Percentiles rank a stretch among this genome's conserved stretches.
Evolutionary conservation across 1,140 invertebrate genomes (phyloP).

Genomic region (Pseudomyrmex gracilis): DNA sequence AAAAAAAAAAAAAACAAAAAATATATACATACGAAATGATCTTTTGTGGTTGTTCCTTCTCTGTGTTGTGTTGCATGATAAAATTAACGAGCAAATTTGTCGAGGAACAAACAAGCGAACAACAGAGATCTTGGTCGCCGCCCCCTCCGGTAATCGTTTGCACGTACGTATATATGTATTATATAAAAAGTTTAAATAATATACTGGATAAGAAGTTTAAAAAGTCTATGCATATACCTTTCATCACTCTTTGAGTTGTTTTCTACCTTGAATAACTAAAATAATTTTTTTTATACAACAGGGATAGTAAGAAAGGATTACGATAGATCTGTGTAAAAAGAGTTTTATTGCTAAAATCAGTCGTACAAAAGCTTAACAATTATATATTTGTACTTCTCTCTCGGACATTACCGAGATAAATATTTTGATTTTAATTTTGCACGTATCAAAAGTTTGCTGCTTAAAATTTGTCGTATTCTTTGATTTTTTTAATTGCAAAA

Average conservation of each 20-base stretch:
- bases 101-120: background rate
- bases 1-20: conserved; percentile 48
- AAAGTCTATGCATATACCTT: background rate
- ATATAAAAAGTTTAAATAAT: conserved; percentile 1
- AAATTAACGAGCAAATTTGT: conserved; percentile 12
- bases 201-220: background rate
- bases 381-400: too few species aligned
- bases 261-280: background rate
- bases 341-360: too few species aligned
- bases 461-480: too few species aligned
- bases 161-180: conserved; percentile 9
- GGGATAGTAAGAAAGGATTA: too few species aligned
- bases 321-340: too few species aligned
- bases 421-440: too few species aligned
- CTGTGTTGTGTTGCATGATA: conserved; percentile 17
- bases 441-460: too few species aligned
- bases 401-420: too few species aligned
- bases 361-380: too few species aligned
- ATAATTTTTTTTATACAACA: background rate
- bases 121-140: background rate
- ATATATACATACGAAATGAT: conserved; percentile 7
- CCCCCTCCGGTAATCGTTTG: background rate
- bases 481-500: too few species aligned
- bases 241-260: background rate
- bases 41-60: conserved; percentile 56